These are phyloP conservation scores for Brachionus sp. DNA, from an alignment of 1,140 invertebrate species.

Conservation along the genomic window DNA sequence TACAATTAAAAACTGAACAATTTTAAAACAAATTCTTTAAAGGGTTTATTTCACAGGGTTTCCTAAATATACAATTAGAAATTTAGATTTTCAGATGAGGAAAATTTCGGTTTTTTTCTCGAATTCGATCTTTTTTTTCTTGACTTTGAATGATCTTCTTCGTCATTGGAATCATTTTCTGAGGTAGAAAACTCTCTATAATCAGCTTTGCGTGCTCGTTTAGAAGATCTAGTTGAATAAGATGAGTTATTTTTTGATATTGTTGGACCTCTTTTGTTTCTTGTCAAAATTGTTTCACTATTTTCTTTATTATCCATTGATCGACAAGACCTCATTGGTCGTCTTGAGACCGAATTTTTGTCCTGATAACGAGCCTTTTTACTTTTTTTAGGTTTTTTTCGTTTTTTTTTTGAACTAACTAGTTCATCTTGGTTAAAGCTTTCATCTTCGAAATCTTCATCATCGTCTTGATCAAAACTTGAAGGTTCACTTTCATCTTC, in stretches of 20 bases:
- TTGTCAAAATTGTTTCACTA: neutral
- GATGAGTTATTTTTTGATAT: neutral
- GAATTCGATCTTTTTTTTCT: neutral
- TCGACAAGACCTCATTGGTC: conserved; percentile 15
- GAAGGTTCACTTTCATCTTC: neutral
- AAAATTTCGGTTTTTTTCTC: conserved; percentile 35
- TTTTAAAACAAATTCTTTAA: neutral
- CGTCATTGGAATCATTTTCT: neutral
- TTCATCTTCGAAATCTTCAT: neutral
- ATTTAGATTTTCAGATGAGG: conserved; percentile 39
- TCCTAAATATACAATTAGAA: conserved; percentile 3
- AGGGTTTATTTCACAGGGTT: neutral
- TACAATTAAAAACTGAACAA: conserved; percentile 10
- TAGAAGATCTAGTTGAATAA: conserved; percentile 28
- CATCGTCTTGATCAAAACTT: neutral
- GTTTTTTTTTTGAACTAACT: neutral
- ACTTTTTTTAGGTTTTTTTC: conserved; percentile 3
- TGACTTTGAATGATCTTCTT: neutral
- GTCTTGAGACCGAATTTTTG: neutral
- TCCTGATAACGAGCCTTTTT: neutral
- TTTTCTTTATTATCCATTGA: conserved; percentile 32
- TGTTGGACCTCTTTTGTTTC: neutral
- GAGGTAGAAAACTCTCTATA: conserved; percentile 21
- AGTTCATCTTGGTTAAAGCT: neutral
- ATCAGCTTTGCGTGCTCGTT: neutral